Base-by-base conservation (phyloP, 2,797 vertebrate genomes). In the Tangara arthus region DNA sequence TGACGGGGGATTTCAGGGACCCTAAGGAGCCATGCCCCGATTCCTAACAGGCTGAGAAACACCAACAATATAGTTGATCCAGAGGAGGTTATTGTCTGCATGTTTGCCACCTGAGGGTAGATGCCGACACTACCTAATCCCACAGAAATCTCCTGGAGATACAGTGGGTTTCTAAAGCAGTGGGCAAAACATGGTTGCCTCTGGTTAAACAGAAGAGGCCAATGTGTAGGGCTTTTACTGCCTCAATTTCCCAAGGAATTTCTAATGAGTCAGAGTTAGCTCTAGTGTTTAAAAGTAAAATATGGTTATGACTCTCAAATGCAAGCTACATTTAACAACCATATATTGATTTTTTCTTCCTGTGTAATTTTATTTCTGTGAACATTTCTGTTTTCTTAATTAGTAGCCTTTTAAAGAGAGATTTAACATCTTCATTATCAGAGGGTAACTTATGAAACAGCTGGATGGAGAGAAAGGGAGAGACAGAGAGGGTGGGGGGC, bases 331-430 rank as follows among this genome's bases (percentile, higher is more conserved):
- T 97, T 98, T 98, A 98, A 98, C 97, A 98, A 94, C 96, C 91
- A 50, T 95, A 95, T 98, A 98, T 98, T 98, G 98, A 98, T 97
- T 97, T 97, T 87, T 97, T 87, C 85, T 82, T 11, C 24, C 95
- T 94, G 73, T 94, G 96, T 96, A 96, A 98, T 98, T 98, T 98
- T 97, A 97, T 98, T 98, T 98, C 97, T 22, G 21, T 64, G 97
- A 98, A 96, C 97, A 97, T 98, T 98, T 98, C 97, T 98, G 96
- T 92, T 97, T 97, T 97, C 97, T 97, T 98, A 98, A 98, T 98
- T 98, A 98, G 97, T 97, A 97, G 97, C 96, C 95, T 97, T 97
- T 98, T 97, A 97, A 97, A 96, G 96, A 96, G 95, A 97, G 95
- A 97, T 97, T 97, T 98, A 97, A 95, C 94, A 96, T 97, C 97